phyloP scores from a whole-genome alignment of 2,888 invertebrate genomes.

The Archips xylosteana region DNA sequence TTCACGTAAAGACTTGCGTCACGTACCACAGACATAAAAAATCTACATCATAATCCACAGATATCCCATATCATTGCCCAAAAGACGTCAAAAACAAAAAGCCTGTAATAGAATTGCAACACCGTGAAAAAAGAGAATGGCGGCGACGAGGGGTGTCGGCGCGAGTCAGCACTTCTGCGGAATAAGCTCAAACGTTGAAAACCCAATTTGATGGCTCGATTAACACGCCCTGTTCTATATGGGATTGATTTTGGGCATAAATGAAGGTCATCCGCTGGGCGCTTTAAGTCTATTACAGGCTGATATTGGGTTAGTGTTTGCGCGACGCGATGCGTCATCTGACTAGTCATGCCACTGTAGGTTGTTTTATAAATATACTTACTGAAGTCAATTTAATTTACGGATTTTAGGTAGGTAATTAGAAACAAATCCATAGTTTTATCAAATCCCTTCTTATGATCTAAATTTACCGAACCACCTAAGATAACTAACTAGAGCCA shows the following conservation, averaged over 20 bases:
- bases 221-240: conserved; percentile 60
- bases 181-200: conserved; percentile 79
- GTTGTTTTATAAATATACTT: no score
- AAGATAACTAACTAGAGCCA: neutral
- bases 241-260: conserved; percentile 58
- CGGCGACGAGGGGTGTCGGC: conserved; percentile 66
- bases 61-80: conserved; percentile 8
- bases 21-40: neutral
- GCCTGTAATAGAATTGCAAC: conserved; percentile 70
- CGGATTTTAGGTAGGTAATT: no score
- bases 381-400: no score
- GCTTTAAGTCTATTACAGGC: neutral
- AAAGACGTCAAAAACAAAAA: conserved; percentile 48
- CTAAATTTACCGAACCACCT: no score
- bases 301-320: neutral
- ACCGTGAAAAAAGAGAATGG: conserved; percentile 76
- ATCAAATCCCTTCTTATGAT: no score
- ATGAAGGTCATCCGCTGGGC: conserved; percentile 22
- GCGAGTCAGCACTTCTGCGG: conserved; percentile 78
- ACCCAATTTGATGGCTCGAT: conserved; percentile 84
- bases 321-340: no score
- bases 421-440: no score
- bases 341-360: no score
- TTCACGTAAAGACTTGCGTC: no score
- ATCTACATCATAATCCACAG: neutral